Evolutionary conservation across 2,797 vertebrate genomes (phyloP), one percentile per base, ranked within the genome.

Genomic region (Lepus oiostolus): DNA sequence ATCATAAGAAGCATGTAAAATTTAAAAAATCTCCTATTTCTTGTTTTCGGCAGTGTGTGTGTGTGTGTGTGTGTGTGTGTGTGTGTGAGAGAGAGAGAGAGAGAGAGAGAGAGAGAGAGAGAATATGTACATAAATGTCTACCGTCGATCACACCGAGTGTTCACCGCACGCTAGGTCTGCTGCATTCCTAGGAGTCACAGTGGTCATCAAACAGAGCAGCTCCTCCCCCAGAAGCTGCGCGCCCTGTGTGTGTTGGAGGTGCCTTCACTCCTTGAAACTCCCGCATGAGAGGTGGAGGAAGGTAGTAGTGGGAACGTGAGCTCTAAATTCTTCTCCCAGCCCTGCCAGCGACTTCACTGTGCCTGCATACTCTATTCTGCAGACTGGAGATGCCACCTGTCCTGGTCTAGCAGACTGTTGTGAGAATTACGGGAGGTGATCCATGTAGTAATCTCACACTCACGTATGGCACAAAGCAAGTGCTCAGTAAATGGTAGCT

Each of bases 11-110:
- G 50, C 75, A 76, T 16, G 12, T 90, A 35, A 80, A 63, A 76
- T 81, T 94, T 10, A 10, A 47, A 62, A 21, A 89, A 24, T 47
- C 28, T 4, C 74, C 38, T 28, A 19, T 52, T 95, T 95, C 60
- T 65, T n/a, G 65, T 91, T 83, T 70, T 42, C 58, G 54, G 63
- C 38, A 62, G 85, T 91, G 80, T 88, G 42, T 54, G 35, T 85
- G 58, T 24, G n/a, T 92, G 8, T 38, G 21, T 50, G 32, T 67
- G 21, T 92, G 8, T 38, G 21, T 50, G 32, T 67, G 21, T 42
- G 42, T 42, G 42, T 7, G 42, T 5, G 42, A 6, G 42, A 6
- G 42, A 6, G 42, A 42, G 42, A 42, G 42, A 42, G 38, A 42
- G 38, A 42, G 38, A 42, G 38, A 42, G 38, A 42, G 42, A 42